Conservation (phyloP, 2,888 invertebrate species). For the Alloplasta piceator region DNA sequence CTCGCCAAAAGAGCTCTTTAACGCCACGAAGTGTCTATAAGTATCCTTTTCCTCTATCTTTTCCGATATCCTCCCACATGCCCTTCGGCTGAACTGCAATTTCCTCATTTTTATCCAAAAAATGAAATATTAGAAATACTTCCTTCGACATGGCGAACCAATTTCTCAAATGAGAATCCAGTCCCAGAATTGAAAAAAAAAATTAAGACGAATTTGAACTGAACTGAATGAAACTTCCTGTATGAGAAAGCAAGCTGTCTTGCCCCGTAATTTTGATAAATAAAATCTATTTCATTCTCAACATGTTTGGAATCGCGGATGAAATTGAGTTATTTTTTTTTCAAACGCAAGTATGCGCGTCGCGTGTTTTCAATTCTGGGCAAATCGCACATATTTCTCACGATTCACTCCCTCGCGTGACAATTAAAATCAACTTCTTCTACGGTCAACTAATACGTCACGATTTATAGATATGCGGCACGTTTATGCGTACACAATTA, state of each 20-base stretch:
- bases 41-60: conserved; percentile 40
- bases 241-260: too few species aligned
- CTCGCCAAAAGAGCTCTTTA: conserved; percentile 52
- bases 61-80: neutral
- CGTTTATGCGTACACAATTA: neutral
- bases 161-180: neutral
- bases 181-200: neutral
- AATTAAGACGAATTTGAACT: too few species aligned
- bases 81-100: neutral
- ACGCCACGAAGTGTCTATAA: conserved; percentile 45
- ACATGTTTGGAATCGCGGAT: conserved; percentile 13
- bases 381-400: conserved; percentile 43
- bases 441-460: conserved; percentile 13
- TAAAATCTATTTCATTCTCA: neutral
- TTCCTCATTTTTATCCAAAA: too few species aligned
- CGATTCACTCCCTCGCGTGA: conserved; percentile 34
- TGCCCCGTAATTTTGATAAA: too few species aligned
- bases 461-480: conserved; percentile 9
- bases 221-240: too few species aligned
- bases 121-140: neutral
- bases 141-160: too few species aligned
- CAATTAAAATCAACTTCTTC: conserved; percentile 43
- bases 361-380: conserved; percentile 1
- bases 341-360: neutral
- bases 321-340: conserved; percentile 36